Evolutionary conservation across 2,888 invertebrate genomes (phyloP), one percentile per base, ranked within the genome.

Genomic region (Mesorhabditis spiculigera): DNA sequence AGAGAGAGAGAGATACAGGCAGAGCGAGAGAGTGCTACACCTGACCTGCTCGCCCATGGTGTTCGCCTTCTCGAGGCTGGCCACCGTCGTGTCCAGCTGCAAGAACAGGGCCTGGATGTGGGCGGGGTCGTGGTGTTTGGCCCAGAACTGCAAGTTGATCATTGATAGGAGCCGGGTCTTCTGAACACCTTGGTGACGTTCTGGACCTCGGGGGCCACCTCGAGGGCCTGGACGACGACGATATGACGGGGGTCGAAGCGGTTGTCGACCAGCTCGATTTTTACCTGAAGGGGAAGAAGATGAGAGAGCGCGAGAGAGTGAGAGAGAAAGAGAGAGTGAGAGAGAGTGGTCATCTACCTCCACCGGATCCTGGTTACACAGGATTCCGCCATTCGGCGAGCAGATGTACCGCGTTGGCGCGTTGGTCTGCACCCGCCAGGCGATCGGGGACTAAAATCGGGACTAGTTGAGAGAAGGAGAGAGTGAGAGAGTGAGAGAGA

Each of bases 361-460:
- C 6, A 70, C 43, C 3, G 74, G 69, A 44, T 75, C 73, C 50
- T 72, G 70, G 43, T 73, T 70, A 42, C 66, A 68, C 43, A 81
- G 42, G 10, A 77, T 45, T 43, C 79, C 79, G 5, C 69, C 71
- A 71, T 78, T 81, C 45, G 81, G 81, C 45, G 64, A 73, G 50
- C 78, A 77, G 43, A 78, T 74, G 68, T 78, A 81, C 13, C 78
- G 70, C 8, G 81, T 81, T 58, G 81, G 79, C n/a, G 79, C 77
- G 66, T 81, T 81, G 50, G 78, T 77, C 73, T 77, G 71, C 5
- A 77, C 71, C 16, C 68, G 66, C 69, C 72, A 74, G 5, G 72
- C 70, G 10, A 50, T n/a, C n/a, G 58, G 58, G 10, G n/a, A 10
- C 58, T 50, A 50, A 50, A 50, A n/a, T 13, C 58, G 8, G 58